A percentile compares a stretch with the other conserved stretches of the same genome.
These are phyloP conservation scores for Mantis religiosa DNA, from an alignment of 2,888 invertebrate genomes.

Conservation along the genomic window DNA sequence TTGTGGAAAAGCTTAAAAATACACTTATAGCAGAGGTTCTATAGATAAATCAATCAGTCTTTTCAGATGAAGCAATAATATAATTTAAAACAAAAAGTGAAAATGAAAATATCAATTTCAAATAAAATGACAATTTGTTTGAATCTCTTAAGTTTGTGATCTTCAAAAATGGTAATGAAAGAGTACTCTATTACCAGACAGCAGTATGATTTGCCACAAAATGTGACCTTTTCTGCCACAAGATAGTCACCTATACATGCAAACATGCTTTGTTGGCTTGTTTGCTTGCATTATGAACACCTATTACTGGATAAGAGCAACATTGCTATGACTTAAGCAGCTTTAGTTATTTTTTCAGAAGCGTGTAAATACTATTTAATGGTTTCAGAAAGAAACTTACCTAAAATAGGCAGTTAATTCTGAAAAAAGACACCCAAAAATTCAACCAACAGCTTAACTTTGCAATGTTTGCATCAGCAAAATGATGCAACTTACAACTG, in stretches of 20 bases:
- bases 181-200: no score
- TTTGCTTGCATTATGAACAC: background rate
- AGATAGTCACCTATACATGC: background rate
- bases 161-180: no score
- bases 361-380: background rate
- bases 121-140: no score
- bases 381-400: background rate
- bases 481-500: background rate
- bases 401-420: background rate
- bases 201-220: background rate
- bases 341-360: background rate
- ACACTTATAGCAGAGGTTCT: no score
- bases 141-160: no score
- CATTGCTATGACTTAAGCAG: background rate
- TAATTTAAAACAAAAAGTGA: no score
- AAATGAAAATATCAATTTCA: no score
- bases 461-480: background rate
- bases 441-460: background rate
- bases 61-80: no score
- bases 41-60: no score
- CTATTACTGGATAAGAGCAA: background rate
- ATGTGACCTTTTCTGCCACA: background rate
- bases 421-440: background rate
- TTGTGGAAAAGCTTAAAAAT: no score
- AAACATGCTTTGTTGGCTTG: background rate